These are phyloP conservation scores for Parnassius mnemosyne DNA, from an alignment of 2,888 invertebrate species.

Conservation along the genomic window DNA sequence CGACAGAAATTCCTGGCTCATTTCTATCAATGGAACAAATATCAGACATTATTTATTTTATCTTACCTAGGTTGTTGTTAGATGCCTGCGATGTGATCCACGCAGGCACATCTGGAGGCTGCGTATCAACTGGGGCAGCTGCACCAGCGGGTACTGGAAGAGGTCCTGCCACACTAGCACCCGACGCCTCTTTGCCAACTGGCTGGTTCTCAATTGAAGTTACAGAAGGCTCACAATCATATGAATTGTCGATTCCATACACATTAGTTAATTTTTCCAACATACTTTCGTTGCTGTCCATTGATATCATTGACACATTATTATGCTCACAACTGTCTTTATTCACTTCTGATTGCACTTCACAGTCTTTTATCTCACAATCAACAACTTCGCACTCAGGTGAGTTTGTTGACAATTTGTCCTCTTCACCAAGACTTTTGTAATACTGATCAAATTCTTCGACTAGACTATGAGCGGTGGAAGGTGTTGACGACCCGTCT, in stretches of 20 bases:
- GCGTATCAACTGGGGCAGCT: conserved; percentile 39
- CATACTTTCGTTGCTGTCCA: conserved; percentile 31
- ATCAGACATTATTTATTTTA: too few relatives aligned
- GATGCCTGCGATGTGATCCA: conserved; percentile 31
- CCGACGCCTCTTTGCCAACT: conserved; percentile 23
- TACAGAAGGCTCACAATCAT: conserved; percentile 30
- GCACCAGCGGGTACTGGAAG: conserved; percentile 62
- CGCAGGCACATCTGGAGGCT: conserved; percentile 33
- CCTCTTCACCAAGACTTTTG: conserved; percentile 50
- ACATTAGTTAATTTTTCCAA: conserved; percentile 27
- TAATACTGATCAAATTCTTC: conserved; percentile 72
- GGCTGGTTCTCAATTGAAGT: conserved; percentile 30
- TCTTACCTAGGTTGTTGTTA: neutral
- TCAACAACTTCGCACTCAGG: conserved; percentile 21
- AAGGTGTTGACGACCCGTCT: conserved; percentile 55
- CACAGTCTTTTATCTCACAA: conserved; percentile 4
- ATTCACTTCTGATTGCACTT: conserved; percentile 5
- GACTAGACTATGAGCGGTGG: conserved; percentile 69
- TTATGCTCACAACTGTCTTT: conserved; percentile 25
- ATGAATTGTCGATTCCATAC: conserved; percentile 27
- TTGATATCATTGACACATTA: conserved; percentile 22
- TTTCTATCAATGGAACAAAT: too few relatives aligned
- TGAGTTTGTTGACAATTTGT: conserved; percentile 36
- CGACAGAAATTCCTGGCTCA: too few relatives aligned
- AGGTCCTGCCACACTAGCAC: conserved; percentile 47